These are phyloP conservation scores for Dione juno DNA, from an alignment of 2,888 invertebrate genomes.

Conservation along the genomic window DNA sequence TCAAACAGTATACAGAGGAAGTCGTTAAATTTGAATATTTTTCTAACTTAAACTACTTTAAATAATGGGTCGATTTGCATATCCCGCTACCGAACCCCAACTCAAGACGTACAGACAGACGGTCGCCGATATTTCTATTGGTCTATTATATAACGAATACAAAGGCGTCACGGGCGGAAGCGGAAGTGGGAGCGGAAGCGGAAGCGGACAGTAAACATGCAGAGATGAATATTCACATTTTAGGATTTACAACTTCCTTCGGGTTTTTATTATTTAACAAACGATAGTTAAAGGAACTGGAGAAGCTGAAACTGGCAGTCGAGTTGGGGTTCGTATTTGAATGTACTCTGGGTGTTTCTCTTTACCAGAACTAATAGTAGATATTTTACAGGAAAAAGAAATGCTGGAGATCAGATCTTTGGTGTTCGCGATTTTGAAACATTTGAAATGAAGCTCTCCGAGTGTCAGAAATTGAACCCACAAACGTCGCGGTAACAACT, in stretches of 20 bases:
- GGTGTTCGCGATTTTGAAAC: too few relatives aligned
- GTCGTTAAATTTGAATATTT: neutral
- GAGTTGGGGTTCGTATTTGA: neutral
- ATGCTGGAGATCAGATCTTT: too few relatives aligned
- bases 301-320: too few relatives aligned
- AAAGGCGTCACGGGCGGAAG: slow-evolving; percentile 56
- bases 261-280: slow-evolving; percentile 19
- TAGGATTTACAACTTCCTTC: slow-evolving; percentile 31
- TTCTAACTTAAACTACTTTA: neutral
- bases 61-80: slow-evolving; percentile 5
- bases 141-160: slow-evolving; percentile 37
- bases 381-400: too few relatives aligned
- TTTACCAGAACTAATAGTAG: too few relatives aligned
- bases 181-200: slow-evolving; percentile 54
- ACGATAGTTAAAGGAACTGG: neutral
- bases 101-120: slow-evolving; percentile 36
- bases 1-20: neutral
- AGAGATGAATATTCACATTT: slow-evolving; percentile 39
- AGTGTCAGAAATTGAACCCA: too few relatives aligned
- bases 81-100: slow-evolving; percentile 19
- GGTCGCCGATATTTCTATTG: slow-evolving; percentile 24
- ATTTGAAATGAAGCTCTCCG: too few relatives aligned
- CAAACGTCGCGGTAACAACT: too few relatives aligned
- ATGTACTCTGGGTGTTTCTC: neutral
- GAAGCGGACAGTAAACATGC: slow-evolving; percentile 65